Evolutionary conservation across 1,140 invertebrate genomes (phyloP).

Genomic region (Olivierus martensii): DNA sequence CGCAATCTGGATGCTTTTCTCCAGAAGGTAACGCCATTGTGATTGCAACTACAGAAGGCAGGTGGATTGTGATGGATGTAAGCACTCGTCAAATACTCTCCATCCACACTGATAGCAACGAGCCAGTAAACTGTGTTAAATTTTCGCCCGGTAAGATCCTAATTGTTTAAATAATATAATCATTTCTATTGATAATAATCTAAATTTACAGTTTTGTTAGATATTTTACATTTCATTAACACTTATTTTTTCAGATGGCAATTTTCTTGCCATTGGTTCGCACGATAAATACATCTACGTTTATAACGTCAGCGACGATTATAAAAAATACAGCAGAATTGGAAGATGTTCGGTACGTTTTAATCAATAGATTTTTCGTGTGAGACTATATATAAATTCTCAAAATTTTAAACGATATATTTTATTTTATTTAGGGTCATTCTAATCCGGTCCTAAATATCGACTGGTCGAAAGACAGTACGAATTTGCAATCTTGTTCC

Average conservation of each 20-base stretch:
- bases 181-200: too few species aligned
- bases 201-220: conserved; percentile 22
- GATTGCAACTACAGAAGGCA: conserved; percentile 60
- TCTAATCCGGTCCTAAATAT: too few species aligned
- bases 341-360: conserved; percentile 69
- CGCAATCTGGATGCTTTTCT: conserved; percentile 70
- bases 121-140: conserved; percentile 50
- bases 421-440: too few species aligned
- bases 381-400: too few species aligned
- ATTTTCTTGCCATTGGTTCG: conserved; percentile 67
- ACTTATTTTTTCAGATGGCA: too few species aligned
- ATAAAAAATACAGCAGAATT: conserved; percentile 59
- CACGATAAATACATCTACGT: conserved; percentile 84
- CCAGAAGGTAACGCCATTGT: conserved; percentile 60
- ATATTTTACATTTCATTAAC: too few species aligned
- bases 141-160: conserved; percentile 36
- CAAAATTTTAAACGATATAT: too few species aligned
- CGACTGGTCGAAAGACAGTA: too few species aligned
- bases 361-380: neutral
- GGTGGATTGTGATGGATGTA: conserved; percentile 78
- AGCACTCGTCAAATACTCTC: conserved; percentile 61
- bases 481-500: too few species aligned
- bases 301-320: conserved; percentile 66
- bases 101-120: conserved; percentile 59
- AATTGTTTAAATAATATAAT: too few species aligned